Base-by-base conservation (phyloP, 2,113 vertebrate species). In the Notarius lentiginosus region DNA sequence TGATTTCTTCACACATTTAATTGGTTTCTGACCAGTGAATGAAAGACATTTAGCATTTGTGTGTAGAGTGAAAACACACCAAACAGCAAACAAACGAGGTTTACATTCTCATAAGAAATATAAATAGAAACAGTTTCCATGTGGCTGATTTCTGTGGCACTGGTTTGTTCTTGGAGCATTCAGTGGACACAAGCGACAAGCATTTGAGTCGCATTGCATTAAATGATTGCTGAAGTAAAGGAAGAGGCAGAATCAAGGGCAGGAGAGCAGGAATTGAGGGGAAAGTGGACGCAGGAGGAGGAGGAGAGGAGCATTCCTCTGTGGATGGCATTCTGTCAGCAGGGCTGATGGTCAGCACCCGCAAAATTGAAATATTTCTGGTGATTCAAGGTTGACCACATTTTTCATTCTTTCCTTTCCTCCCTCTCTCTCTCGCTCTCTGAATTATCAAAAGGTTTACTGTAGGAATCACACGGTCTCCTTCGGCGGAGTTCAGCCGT, bases 41-140 rank as follows among this genome's bases (percentile, higher is more conserved):
- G 63, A 66, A 66, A 66, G 4, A 8, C 60, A 63, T 63, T 24
- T 9, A 24, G 24, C 61, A 24, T 60, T 15, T 60, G n/a, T 65
- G 11, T n/a, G 11, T 24, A 27, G 18, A 0, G 60, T 8, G n/a
- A 66, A 66, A 27, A 27, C n/a, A 66, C 27, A 68, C 12, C 12
- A 66, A 66, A 66, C n/a, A 27, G 24, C 68, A 41, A 70, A 34
- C 68, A 41, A 66, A 70, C 70, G 20, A 22, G 41, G 27, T 75
- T 75, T 49, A 1, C 20, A 11, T 91, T 90, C 93, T 93, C 91
- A 89, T 91, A 89, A 88, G 92, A 92, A 94, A 92, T 90, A 87
- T 88, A 92, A 94, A 94, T 95, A 92, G 91, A 94, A 96, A 95
- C 94, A 70, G 93, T 94, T 93, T 95, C 93, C 92, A 93, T 91